phyloP scores from a whole-genome alignment of 2,113 vertebrate genomes.

The Vimba vimba region DNA sequence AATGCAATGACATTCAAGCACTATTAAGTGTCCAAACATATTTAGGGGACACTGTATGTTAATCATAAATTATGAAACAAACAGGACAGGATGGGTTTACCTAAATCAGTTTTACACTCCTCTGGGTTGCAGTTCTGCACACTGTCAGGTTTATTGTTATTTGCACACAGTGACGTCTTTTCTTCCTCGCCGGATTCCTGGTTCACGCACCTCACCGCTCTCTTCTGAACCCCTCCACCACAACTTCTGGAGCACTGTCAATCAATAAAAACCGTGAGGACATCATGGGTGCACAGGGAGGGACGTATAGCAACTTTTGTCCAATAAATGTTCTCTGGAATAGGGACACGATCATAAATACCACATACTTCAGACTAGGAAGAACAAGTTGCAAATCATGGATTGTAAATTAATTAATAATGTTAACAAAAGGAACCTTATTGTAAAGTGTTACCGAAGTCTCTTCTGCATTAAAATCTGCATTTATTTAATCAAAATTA shows the following conservation, averaged over 20 bases:
- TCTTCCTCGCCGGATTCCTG: slow-evolving; percentile 61
- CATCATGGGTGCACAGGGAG: background rate
- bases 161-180: slow-evolving; percentile 69
- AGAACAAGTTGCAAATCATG: background rate
- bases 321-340: background rate
- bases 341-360: background rate
- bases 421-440: no score
- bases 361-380: background rate
- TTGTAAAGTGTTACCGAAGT: no score
- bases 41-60: background rate
- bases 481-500: no score
- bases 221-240: slow-evolving; percentile 72
- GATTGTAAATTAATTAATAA: background rate
- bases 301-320: background rate
- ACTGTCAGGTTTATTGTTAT: slow-evolving; percentile 67
- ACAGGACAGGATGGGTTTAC: slow-evolving; percentile 44
- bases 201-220: slow-evolving; percentile 67
- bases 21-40: background rate
- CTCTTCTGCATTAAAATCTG: no score
- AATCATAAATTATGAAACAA: background rate
- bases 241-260: slow-evolving; percentile 75
- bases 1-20: background rate
- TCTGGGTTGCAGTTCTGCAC: slow-evolving; percentile 70
- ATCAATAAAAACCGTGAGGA: slow-evolving; percentile 28
- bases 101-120: slow-evolving; percentile 68